Conservation (phyloP, 2,888 invertebrate genomes). For the Hymenopus coronatus region DNA sequence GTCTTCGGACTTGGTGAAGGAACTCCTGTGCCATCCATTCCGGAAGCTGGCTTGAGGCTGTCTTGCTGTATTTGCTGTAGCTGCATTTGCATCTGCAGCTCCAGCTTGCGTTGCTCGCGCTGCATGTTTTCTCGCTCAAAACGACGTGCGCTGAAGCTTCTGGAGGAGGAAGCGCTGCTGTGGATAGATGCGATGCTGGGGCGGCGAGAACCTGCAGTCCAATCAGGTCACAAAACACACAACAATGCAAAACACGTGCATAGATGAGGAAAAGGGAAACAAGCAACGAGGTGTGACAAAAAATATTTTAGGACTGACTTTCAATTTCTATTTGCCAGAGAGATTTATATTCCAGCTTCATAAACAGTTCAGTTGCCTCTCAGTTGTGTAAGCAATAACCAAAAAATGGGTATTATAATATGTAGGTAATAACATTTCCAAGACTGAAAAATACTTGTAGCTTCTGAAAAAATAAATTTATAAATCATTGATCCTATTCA, state of each 20-base stretch:
- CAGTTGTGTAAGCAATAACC: background rate
- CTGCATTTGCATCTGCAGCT: slow-evolving; percentile 45
- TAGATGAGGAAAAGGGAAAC: background rate
- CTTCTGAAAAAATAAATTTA: background rate
- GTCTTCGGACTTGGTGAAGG: slow-evolving; percentile 75
- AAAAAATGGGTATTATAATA: background rate
- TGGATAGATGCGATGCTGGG: slow-evolving; percentile 84
- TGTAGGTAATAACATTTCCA: background rate
- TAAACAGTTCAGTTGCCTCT: slow-evolving; percentile 10
- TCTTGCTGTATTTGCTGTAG: slow-evolving; percentile 18
- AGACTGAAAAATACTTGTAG: background rate
- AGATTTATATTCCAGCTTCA: background rate
- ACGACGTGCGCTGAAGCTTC: slow-evolving; percentile 63
- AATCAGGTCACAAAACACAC: slow-evolving; percentile 16
- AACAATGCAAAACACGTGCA: background rate
- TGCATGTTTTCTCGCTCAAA: slow-evolving; percentile 80
- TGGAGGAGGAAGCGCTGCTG: slow-evolving; percentile 77
- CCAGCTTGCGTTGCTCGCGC: slow-evolving; percentile 68
- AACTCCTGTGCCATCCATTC: slow-evolving; percentile 40
- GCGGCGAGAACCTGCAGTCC: slow-evolving; percentile 71
- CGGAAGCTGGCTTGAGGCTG: slow-evolving; percentile 2
- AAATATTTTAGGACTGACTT: slow-evolving; percentile 10
- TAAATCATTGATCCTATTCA: background rate
- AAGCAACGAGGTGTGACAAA: background rate
- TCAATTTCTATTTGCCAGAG: background rate